These are phyloP conservation scores for Myotis brandtii DNA, from an alignment of 2,113 vertebrate genomes.

Conservation along the genomic window DNA sequence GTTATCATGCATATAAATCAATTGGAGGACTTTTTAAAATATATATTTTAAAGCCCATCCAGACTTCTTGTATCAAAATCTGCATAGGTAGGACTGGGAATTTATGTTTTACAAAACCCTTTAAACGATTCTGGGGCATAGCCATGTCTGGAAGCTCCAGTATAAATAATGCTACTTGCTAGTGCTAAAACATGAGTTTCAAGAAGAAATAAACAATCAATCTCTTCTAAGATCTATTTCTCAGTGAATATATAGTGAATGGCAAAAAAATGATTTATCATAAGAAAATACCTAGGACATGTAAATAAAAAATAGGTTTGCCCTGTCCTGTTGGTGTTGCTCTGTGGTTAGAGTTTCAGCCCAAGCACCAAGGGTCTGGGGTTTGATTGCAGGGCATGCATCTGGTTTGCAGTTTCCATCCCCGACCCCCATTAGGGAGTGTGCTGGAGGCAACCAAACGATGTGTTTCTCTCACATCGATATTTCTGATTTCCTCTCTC, in stretches of 20 bases:
- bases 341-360: too few species aligned
- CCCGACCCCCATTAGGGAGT: too few species aligned
- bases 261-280: slow-evolving; percentile 35
- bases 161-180: not conserved
- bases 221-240: not conserved
- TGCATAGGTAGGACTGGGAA: not conserved
- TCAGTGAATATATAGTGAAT: slow-evolving; percentile 36
- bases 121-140: not conserved
- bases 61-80: not conserved
- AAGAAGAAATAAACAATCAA: not conserved
- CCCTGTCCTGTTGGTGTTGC: too few species aligned
- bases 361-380: too few species aligned
- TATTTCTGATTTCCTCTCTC: too few species aligned
- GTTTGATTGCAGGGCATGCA: too few species aligned
- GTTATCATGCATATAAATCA: not conserved
- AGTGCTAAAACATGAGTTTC: not conserved
- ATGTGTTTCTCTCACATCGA: too few species aligned
- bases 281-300: slow-evolving; percentile 7
- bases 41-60: not conserved
- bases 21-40: not conserved
- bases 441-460: too few species aligned
- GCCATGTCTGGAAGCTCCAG: not conserved
- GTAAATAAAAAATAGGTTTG: slow-evolving; percentile 30
- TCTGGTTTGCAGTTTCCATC: too few species aligned
- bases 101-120: not conserved